Evolutionary conservation across 2,888 invertebrate genomes (phyloP), one percentile per base, ranked within the genome.

Genomic region (Ctena decussata): DNA sequence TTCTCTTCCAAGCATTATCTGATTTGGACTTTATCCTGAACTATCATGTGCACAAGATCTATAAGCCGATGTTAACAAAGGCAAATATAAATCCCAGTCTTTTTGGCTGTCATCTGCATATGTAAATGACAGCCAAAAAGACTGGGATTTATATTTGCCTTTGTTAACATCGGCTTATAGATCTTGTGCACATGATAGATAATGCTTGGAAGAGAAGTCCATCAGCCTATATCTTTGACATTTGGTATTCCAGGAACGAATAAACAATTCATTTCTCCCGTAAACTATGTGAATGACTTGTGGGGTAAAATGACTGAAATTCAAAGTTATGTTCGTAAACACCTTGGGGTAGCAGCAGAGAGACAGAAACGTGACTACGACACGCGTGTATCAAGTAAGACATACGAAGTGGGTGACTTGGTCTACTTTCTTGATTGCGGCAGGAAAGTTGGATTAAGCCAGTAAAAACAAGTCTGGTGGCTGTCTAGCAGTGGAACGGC

Each of bases 341-440:
- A 77, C 65, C 35, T 77, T 21, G 21, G 27, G 21, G 65, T 32
- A 53, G 49, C 18, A 35, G 77, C 77, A 35, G 46, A 37, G n/a
- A 18, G 74, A 35, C 82, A 82, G 27, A 77, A 77, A 65, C 69
- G 49, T 3, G 77, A 82, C 37, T 72, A 82, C 73, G 82, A 79
- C 35, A 35, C 79, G 6, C 11, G 79, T 12, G 39, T 73, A 27
- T 18, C 79, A 2, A 6, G 11, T n/a, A 35, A 53, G 35, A 5
- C 39, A 27, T 79, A 79, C 41, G 21, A 15, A 15, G 69, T 65
- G 24, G 79, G 79, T 11, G 79, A 79, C 60, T 32, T 79, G 12
- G 79, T 79, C 8, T 79, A 72, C 57, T 24, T 32, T 73, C 35
- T 35, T 35, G 78, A 78, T 57, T 49, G 65, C 35, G 46, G 73